phyloP scores from a whole-genome alignment of 1,140 invertebrate species.

The Bicyclus anynana region DNA sequence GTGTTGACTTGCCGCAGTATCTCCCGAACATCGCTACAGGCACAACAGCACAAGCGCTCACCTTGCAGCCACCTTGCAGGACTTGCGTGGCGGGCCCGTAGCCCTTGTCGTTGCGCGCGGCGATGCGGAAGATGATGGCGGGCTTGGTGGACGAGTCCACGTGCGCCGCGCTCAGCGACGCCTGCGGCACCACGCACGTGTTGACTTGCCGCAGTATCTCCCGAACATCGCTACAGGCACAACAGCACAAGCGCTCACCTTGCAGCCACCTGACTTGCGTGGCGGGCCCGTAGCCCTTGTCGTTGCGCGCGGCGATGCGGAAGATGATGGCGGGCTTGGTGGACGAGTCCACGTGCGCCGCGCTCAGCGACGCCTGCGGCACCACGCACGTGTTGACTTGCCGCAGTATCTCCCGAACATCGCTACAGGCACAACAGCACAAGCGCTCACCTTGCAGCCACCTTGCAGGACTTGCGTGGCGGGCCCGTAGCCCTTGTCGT shows the following conservation, averaged over 20 bases:
- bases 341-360: conserved; percentile 96
- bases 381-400: conserved; percentile 94
- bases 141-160: conserved; percentile 98
- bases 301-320: conserved; percentile 98
- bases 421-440: too few species aligned
- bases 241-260: conserved; percentile 96
- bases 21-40: too few species aligned
- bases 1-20: conserved; percentile 96
- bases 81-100: conserved; percentile 94
- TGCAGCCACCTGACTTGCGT: conserved; percentile 99
- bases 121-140: conserved; percentile 99
- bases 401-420: too few species aligned
- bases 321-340: conserved; percentile 99
- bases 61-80: conserved; percentile 95
- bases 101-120: conserved; percentile 98
- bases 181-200: conserved; percentile 93
- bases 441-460: conserved; percentile 98
- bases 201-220: conserved; percentile 94
- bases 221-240: too few species aligned
- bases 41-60: conserved; percentile 97
- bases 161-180: conserved; percentile 92
- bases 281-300: conserved; percentile 99
- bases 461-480: conserved; percentile 99
- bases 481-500: conserved; percentile 99
- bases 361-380: conserved; percentile 87